Percentiles rank a stretch among this genome's conserved stretches.
These are phyloP conservation scores for Sarcophaga peregrina DNA, from an alignment of 1,140 invertebrate genomes.

Conservation along the genomic window DNA sequence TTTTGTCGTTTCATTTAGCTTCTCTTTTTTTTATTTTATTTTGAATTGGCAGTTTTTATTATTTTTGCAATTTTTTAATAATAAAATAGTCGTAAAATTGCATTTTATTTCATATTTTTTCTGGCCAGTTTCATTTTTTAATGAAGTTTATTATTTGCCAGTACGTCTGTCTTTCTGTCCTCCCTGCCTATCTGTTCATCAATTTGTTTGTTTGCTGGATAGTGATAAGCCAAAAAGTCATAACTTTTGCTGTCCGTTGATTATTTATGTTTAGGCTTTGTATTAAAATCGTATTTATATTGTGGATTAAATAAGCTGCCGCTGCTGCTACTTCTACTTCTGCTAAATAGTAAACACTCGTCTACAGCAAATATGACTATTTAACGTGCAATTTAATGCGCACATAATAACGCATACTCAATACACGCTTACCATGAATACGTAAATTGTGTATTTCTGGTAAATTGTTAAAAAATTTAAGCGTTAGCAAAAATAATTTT, in stretches of 20 bases:
- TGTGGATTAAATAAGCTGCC: constrained; percentile 12
- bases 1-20: background rate
- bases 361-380: too few relatives aligned
- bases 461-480: too few relatives aligned
- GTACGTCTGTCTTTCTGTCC: background rate
- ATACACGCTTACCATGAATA: too few relatives aligned
- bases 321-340: too few relatives aligned
- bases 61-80: constrained; percentile 10
- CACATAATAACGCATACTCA: too few relatives aligned
- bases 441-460: too few relatives aligned
- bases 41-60: background rate
- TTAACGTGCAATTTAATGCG: too few relatives aligned
- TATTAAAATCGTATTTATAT: constrained; percentile 40
- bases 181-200: background rate
- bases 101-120: constrained; percentile 26
- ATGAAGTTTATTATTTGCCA: constrained; percentile 38
- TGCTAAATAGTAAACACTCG: too few relatives aligned
- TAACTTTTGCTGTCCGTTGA: constrained; percentile 39
- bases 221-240: constrained; percentile 40
- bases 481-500: too few relatives aligned
- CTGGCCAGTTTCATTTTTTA: constrained; percentile 16
- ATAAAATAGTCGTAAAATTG: constrained; percentile 38
- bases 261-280: constrained; percentile 35
- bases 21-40: constrained; percentile 25
- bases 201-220: constrained; percentile 4